Percentiles rank a stretch among this genome's conserved stretches.
phyloP scores from a whole-genome alignment of 2,888 invertebrate species.

The Athrips mouffetella region DNA sequence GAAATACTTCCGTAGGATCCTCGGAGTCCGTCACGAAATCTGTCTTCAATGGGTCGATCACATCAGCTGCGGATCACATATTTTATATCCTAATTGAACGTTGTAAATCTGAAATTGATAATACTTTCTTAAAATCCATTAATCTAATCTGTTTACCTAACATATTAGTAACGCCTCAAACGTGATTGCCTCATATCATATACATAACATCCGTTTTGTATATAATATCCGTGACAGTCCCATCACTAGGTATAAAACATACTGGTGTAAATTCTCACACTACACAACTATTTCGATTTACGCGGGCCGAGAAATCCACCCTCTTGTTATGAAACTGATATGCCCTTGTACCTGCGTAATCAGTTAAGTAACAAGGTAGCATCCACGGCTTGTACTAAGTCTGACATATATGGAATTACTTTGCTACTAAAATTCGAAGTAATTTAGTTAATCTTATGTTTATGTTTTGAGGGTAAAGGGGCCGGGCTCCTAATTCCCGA shows the following conservation, averaged over 20 bases:
- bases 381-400: neutral
- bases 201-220: neutral
- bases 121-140: too few relatives aligned
- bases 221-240: neutral
- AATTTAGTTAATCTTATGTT: neutral
- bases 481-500: neutral
- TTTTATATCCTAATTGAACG: too few relatives aligned
- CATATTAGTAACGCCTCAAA: too few relatives aligned
- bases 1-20: too few relatives aligned
- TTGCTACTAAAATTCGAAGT: too few relatives aligned
- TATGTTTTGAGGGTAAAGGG: neutral
- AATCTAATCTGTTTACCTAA: too few relatives aligned
- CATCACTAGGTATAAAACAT: conserved; percentile 33
- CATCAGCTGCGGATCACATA: too few relatives aligned
- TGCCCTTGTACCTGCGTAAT: conserved; percentile 1
- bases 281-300: conserved; percentile 28
- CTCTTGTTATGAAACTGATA: conserved; percentile 1
- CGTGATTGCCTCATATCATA: too few relatives aligned
- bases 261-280: conserved; percentile 6
- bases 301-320: neutral
- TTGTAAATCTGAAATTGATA: too few relatives aligned
- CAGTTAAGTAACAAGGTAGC: neutral
- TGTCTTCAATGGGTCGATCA: too few relatives aligned
- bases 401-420: neutral
- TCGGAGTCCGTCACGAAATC: too few relatives aligned